A percentile compares a stretch with the other conserved stretches of the same genome.
phyloP scores from a whole-genome alignment of 92 coral and sea anemone species.

The Heliopora coerulea region DNA sequence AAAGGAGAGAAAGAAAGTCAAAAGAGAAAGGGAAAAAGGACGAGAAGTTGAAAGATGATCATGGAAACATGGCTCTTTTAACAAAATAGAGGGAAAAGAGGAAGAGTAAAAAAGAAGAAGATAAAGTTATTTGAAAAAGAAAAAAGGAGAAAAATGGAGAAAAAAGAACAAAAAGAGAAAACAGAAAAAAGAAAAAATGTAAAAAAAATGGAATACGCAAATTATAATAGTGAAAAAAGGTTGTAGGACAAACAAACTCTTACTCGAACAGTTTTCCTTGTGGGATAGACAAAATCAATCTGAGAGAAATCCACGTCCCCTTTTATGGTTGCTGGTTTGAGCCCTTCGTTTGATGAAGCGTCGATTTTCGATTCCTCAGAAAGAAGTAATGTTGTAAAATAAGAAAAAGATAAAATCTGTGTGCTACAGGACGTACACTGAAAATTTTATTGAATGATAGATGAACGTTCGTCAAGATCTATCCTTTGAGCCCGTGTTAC shows the following conservation, averaged over 20 bases:
- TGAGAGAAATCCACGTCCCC: constrained; percentile 71
- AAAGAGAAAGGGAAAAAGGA: neutral
- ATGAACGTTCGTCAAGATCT: too few species aligned
- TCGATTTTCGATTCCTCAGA: constrained; percentile 78
- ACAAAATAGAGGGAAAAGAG: too few species aligned
- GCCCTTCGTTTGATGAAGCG: constrained; percentile 74
- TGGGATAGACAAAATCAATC: constrained; percentile 77
- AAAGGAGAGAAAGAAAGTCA: neutral
- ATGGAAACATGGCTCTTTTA: neutral
- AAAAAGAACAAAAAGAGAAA: too few species aligned
- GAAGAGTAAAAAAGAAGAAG: too few species aligned
- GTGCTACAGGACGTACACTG: too few species aligned
- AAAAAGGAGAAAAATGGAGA: too few species aligned
- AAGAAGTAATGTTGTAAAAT: neutral
- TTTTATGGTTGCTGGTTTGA: constrained; percentile 59
- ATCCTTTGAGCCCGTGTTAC: too few species aligned
- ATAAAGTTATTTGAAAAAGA: too few species aligned
- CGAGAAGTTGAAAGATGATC: neutral
- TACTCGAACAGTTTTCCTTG: constrained; percentile 83
- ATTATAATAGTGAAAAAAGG: too few species aligned
- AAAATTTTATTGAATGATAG: too few species aligned
- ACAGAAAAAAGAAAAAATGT: neutral
- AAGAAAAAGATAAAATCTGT: neutral
- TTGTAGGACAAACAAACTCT: neutral
- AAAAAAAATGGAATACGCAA: neutral